Percentiles rank a stretch among this genome's conserved stretches.
Conservation (phyloP, 2,797 vertebrate genomes). For the Nasua narica region DNA sequence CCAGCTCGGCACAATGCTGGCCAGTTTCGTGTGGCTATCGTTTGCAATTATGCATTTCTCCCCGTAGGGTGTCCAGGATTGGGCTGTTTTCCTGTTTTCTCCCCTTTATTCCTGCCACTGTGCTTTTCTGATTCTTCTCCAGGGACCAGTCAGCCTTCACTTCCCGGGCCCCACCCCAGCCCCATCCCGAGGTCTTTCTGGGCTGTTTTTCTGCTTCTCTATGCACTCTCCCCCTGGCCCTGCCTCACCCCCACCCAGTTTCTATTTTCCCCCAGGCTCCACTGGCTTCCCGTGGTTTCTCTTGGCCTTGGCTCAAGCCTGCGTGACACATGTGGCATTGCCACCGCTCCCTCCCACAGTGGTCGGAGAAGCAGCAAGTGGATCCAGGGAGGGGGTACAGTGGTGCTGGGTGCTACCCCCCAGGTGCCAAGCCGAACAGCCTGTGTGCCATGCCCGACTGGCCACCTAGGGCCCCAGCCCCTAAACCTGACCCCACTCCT, state of each 20-base stretch:
- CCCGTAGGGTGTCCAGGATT: background rate
- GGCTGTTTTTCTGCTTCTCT: background rate
- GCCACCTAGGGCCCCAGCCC: background rate
- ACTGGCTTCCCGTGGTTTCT: slow-evolving; percentile 46
- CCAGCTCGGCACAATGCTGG: background rate
- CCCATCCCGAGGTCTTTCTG: background rate
- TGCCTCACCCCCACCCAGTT: background rate
- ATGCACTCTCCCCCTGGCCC: background rate
- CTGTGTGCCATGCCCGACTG: background rate
- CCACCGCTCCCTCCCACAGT: background rate
- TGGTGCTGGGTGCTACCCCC: background rate
- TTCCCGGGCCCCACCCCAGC: background rate
- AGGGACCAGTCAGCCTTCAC: background rate
- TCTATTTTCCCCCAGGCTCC: slow-evolving; percentile 37
- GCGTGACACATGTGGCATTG: background rate
- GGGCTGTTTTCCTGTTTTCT: background rate
- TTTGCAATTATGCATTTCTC: background rate
- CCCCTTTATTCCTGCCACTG: background rate
- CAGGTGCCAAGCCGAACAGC: slow-evolving; percentile 47
- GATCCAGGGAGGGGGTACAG: background rate
- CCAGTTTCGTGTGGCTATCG: background rate
- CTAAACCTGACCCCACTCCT: background rate
- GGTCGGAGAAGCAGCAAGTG: slow-evolving; percentile 20
- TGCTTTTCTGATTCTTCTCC: background rate
- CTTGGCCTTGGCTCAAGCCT: slow-evolving; percentile 50